Evolutionary conservation across 2,113 vertebrate genomes (phyloP).

Genomic region (Siphamia tubifer): DNA sequence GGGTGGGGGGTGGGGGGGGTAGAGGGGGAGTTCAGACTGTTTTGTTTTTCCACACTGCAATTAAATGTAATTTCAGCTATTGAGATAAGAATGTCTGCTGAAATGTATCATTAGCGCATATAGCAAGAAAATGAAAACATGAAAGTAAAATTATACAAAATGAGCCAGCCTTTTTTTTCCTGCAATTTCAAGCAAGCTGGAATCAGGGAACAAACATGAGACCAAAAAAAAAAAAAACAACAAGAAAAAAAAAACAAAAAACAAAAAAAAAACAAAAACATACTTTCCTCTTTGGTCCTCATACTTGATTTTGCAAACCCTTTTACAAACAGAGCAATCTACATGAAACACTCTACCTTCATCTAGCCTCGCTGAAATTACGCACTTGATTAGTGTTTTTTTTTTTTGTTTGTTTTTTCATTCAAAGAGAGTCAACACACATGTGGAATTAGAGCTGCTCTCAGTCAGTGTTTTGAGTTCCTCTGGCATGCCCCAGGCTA

Average conservation of each 20-base stretch:
- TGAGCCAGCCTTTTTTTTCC: conserved; percentile 40
- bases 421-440: conserved; percentile 23
- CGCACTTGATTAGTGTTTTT: conserved; percentile 24
- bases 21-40: conserved; percentile 25
- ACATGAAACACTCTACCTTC: conserved; percentile 22
- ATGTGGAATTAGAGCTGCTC: conserved; percentile 54
- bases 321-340: conserved; percentile 24
- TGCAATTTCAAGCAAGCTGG: conserved; percentile 61
- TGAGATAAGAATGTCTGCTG: conserved; percentile 70
- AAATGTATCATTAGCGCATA: conserved; percentile 62
- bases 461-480: conserved; percentile 54
- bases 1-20: background rate
- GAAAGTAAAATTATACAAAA: conserved; percentile 75
- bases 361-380: conserved; percentile 36
- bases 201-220: conserved; percentile 49
- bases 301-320: conserved; percentile 9
- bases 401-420: background rate
- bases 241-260: background rate
- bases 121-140: conserved; percentile 65
- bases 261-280: background rate
- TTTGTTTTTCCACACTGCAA: conserved; percentile 57
- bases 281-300: conserved; percentile 10
- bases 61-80: conserved; percentile 72
- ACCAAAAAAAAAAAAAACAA: background rate
- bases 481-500: conserved; percentile 72